Percentiles rank a stretch among this genome's conserved stretches.
Evolutionary conservation across 2,888 invertebrate genomes (phyloP).

Genomic region (Esperia sulphurella): DNA sequence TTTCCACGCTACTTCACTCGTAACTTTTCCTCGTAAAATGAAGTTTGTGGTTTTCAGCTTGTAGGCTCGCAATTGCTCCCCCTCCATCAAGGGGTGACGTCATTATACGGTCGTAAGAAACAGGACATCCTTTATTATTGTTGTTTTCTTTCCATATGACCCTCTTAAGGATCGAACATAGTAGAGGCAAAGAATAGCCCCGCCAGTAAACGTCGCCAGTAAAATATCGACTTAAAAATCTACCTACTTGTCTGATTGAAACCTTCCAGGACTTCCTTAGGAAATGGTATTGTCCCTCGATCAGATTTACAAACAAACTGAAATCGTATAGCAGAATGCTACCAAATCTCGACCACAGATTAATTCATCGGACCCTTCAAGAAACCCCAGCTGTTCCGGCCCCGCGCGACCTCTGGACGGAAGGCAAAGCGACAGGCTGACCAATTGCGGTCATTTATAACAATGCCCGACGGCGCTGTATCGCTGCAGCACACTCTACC

Average conservation of each 20-base stretch:
- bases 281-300: background rate
- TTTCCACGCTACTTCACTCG: conserved; percentile 49
- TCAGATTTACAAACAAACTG: background rate
- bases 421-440: conserved; percentile 42
- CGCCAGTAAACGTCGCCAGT: too few species aligned
- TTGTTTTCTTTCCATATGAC: background rate
- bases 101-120: background rate
- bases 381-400: conserved; percentile 14
- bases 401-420: conserved; percentile 21
- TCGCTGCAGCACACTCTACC: conserved; percentile 26
- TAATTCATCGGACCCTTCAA: background rate
- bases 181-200: too few species aligned
- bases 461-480: conserved; percentile 31
- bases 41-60: conserved; percentile 40
- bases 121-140: background rate
- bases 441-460: conserved; percentile 48
- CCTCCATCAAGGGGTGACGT: conserved; percentile 3
- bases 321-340: background rate
- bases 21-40: conserved; percentile 63
- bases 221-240: too few species aligned
- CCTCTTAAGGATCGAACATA: too few species aligned
- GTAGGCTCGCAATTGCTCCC: conserved; percentile 20
- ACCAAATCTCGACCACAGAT: background rate
- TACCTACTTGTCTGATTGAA: too few species aligned
- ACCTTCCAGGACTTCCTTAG: too few species aligned